Evolutionary conservation across 2,113 vertebrate genomes (phyloP).

Genomic region (Grantiella picta): DNA sequence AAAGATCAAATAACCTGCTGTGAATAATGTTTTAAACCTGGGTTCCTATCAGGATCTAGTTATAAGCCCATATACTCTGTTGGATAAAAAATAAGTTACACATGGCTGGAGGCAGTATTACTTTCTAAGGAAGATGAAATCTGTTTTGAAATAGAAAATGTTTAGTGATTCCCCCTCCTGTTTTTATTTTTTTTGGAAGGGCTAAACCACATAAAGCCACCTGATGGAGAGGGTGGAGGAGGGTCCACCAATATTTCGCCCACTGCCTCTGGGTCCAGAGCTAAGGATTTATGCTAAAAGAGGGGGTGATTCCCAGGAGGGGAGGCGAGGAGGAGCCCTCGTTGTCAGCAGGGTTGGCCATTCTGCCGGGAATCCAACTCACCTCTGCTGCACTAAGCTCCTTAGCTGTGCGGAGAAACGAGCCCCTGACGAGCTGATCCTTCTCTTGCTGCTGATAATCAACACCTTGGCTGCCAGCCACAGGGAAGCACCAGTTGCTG

Average conservation of each 20-base stretch:
- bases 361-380: background rate
- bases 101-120: slow-evolving; percentile 66
- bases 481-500: background rate
- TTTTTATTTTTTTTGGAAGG: slow-evolving; percentile 26
- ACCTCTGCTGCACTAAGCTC: background rate
- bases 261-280: background rate
- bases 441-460: background rate
- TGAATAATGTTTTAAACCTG: slow-evolving; percentile 80
- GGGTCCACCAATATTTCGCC: background rate
- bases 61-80: slow-evolving; percentile 74
- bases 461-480: background rate
- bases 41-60: slow-evolving; percentile 75
- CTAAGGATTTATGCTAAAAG: background rate
- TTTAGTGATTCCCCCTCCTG: slow-evolving; percentile 4
- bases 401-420: background rate
- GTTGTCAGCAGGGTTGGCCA: background rate
- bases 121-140: slow-evolving; percentile 71
- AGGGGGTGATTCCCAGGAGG: background rate
- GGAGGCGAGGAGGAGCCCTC: background rate
- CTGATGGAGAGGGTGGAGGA: background rate
- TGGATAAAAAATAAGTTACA: slow-evolving; percentile 75
- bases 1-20: slow-evolving; percentile 78
- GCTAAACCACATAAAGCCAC: slow-evolving; percentile 28
- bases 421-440: slow-evolving; percentile 10
- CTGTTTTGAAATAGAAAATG: slow-evolving; percentile 68